Percentiles rank a stretch among this genome's conserved stretches.
phyloP scores from a whole-genome alignment of 2,797 vertebrate species.

The Neomorphus geoffroyi region DNA sequence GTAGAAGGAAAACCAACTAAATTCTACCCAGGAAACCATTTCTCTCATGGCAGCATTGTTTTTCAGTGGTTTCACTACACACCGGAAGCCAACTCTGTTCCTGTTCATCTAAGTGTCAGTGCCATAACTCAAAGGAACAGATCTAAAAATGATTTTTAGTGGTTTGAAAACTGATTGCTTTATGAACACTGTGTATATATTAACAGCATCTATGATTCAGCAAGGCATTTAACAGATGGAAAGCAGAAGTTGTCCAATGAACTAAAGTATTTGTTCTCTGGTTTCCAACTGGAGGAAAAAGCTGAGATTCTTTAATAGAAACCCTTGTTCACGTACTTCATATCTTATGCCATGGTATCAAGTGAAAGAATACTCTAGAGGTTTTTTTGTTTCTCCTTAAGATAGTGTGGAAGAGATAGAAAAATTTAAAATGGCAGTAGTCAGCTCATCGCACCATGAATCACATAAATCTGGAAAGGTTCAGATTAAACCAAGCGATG shows the following conservation, averaged over 20 bases:
- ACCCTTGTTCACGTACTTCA: neutral
- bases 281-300: neutral
- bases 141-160: neutral
- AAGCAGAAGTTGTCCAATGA: neutral
- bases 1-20: neutral
- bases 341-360: neutral
- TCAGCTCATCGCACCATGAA: neutral
- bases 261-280: neutral
- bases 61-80: conserved; percentile 28
- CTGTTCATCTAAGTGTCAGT: neutral
- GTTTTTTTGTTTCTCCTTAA: neutral
- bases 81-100: conserved; percentile 25
- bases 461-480: neutral
- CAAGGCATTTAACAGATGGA: neutral
- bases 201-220: neutral
- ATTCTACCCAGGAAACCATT: conserved; percentile 49
- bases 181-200: accelerated
- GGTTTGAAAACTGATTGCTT: neutral
- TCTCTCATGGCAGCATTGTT: conserved; percentile 9
- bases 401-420: neutral
- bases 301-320: neutral
- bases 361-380: neutral
- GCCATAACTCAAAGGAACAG: neutral
- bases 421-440: neutral
- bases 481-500: neutral